Percentiles rank a stretch among this genome's conserved stretches.
Conservation (phyloP, 1,140 invertebrate species). For the Drosophila dunni region DNA sequence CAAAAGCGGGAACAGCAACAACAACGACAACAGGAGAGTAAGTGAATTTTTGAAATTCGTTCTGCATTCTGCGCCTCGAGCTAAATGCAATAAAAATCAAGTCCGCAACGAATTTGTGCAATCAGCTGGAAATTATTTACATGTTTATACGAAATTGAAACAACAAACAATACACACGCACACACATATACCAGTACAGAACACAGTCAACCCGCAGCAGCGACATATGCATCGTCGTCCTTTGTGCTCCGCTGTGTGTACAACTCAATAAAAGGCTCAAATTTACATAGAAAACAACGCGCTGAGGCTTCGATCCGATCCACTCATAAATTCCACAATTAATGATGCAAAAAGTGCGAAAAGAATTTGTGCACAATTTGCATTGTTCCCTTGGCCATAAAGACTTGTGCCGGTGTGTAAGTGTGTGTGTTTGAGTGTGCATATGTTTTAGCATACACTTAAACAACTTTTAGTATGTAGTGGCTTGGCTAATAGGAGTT, state of each 20-base stretch:
- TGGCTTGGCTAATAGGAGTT: conserved; percentile 8
- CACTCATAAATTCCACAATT: conserved; percentile 79
- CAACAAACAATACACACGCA: conserved; percentile 63
- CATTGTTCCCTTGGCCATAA: conserved; percentile 51
- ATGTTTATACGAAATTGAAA: conserved; percentile 83
- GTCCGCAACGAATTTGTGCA: conserved; percentile 79
- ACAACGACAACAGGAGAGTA: conserved; percentile 42
- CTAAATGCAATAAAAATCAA: conserved; percentile 80
- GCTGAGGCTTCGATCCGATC: conserved; percentile 3
- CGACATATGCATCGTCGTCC: conserved; percentile 50
- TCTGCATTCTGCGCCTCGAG: conserved; percentile 67
- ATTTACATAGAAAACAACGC: conserved; percentile 76
- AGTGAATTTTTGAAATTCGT: conserved; percentile 67
- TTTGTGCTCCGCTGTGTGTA: conserved; percentile 48
- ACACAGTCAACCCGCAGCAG: conserved; percentile 22
- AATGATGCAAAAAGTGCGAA: conserved; percentile 83
- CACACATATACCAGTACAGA: no score
- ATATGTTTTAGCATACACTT: conserved; percentile 33
- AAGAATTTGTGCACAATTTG: conserved; percentile 69
- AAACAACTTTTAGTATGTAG: not conserved
- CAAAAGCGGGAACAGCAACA: conserved; percentile 74
- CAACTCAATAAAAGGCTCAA: conserved; percentile 74
- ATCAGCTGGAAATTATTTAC: conserved; percentile 82
- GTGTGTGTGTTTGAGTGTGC: conserved; percentile 14
- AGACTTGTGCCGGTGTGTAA: conserved; percentile 16